Evolutionary conservation across 1,140 invertebrate species (phyloP), one percentile per base, ranked within the genome.

Genomic region (Aethina tumida): DNA sequence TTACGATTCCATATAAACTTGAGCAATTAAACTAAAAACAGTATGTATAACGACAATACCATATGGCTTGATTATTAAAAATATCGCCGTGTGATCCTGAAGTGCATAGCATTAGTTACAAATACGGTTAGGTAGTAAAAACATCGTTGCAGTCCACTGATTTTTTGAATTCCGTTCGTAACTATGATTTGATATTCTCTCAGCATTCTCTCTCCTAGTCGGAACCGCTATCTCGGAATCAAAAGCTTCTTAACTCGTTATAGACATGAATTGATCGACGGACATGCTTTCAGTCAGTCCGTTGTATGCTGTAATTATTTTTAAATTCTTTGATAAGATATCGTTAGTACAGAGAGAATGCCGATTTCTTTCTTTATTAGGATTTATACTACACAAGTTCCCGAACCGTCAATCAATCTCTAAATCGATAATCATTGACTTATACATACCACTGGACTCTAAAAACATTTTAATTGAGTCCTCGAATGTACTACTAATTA

Each of bases 301-400:
- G 36, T 46, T 49, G 40, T 41, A 41, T 34, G 25, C 27, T 34
- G 43, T 49, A 49, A 49, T 49, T 49, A 49, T 49, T 49, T 49
- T 49, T 49, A 49, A 49, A 49, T 49, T 49, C 47, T 43, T 45
- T 46, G 47, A 49, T 49, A 49, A 49, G 47, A 41, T 49, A 49
- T 49, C 47, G 43, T 42, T 46, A 41, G 35, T 41, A 46, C 44
- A 38, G 33, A 35, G 35, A 34, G 41, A 40, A 43, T 41, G 45
- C 45, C 45, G 38, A 28, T 38, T 27, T 25, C 38, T 37, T 38
- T 43, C 47, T 46, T 49, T 49, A 49, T 49, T 49, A 46, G 43
- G 37, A 49, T 49, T 43, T 49, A 42, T 43, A 39, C 27, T n/a
- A n/a, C n/a, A n/a, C n/a, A n/a, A n/a, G n/a, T n/a, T n/a, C n/a